These are phyloP conservation scores for Albula goreensis DNA, from an alignment of 2,113 vertebrate genomes.

Conservation along the genomic window DNA sequence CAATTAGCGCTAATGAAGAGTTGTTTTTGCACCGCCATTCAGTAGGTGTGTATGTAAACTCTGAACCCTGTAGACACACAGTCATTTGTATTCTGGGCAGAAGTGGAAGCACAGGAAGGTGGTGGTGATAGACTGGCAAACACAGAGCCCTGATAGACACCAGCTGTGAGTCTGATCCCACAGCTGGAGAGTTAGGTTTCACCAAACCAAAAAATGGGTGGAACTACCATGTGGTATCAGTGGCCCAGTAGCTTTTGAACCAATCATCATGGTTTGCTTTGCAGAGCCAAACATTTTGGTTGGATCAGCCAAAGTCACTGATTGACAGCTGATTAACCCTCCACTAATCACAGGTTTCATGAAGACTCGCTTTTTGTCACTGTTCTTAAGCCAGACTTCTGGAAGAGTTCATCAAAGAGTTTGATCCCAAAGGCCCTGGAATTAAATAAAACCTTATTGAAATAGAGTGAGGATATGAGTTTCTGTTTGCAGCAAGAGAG, in stretches of 20 bases:
- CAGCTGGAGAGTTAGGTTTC: too few species aligned
- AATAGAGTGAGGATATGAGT: too few species aligned
- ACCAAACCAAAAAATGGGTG: too few species aligned
- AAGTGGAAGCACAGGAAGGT: constrained; percentile 10
- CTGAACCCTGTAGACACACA: constrained; percentile 19
- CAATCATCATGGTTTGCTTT: too few species aligned
- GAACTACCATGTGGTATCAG: too few species aligned
- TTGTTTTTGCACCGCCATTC: background rate
- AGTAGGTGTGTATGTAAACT: constrained; percentile 24
- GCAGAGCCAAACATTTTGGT: too few species aligned
- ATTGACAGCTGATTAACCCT: too few species aligned
- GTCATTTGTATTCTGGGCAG: constrained; percentile 13
- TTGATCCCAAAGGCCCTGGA: background rate
- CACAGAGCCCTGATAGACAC: constrained; percentile 8
- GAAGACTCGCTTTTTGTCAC: too few species aligned
- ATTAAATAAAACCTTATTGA: background rate
- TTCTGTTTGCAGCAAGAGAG: background rate
- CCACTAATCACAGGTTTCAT: too few species aligned
- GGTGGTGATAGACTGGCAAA: constrained; percentile 8
- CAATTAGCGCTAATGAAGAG: constrained; percentile 24
- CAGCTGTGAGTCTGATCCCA: constrained; percentile 11
- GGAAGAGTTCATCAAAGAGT: background rate
- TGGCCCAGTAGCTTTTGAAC: too few species aligned
- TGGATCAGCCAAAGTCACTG: too few species aligned
- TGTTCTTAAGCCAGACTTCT: background rate